Evolutionary conservation across 2,888 invertebrate species (phyloP), one percentile per base, ranked within the genome.

Genomic region (Nymphalis polychloros): DNA sequence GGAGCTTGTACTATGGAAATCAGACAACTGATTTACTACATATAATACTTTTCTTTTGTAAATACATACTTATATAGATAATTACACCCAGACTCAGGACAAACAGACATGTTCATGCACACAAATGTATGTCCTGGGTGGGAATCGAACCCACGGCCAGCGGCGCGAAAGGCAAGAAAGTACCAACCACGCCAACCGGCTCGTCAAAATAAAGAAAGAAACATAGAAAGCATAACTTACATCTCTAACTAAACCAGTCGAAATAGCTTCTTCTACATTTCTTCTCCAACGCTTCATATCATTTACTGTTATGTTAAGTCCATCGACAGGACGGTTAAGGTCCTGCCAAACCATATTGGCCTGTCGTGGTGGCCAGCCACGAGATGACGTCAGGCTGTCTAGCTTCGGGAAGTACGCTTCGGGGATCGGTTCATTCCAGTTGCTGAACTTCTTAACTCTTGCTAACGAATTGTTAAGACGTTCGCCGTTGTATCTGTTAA

Each of bases 381-480:
- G 94, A 64, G 96, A 95, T 52, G 94, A 93, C 0, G 94, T 95
- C 75, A 95, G 84, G 71, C 95, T 95, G 84, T 97, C 95, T 50
- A 97, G 87, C 87, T 97, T 97, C 0, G 97, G 96, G 87, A 95
- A 97, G 81, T 97, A 97, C 0, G 95, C 97, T 81, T 97, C 97
- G 0, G 93, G 87, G 63, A 97, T 95, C 0, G 95, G 94, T 7
- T 94, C 95, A 13, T 94, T 93, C 84, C 95, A 94, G 83, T 96
- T 95, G 71, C 93, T 94, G 62, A 96, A 93, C 13, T 95, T 93
- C 74, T 93, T 93, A 0, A 95, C 94, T 31, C 95, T 94, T 48
- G 94, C 90, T 67, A 97, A 83, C 17, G 93, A 89, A 80, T 97
- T 96, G 82, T 94, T 94, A 8, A 97, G 93, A 50, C 97, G 95